phyloP scores from a whole-genome alignment of 2,113 vertebrate genomes.

The Galemys pyrenaicus region DNA sequence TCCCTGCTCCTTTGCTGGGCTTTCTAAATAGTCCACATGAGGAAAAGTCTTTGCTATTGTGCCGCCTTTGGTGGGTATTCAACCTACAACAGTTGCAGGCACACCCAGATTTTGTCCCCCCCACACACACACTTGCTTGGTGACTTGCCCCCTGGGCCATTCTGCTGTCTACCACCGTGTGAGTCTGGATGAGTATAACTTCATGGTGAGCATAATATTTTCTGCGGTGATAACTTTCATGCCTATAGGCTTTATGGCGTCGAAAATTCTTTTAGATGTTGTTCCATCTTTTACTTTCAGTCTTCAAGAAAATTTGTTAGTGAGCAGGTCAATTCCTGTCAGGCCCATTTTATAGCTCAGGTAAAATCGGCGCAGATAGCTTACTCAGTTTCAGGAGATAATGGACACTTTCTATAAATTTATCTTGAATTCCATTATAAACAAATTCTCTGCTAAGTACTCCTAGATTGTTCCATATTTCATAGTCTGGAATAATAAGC shows the following conservation, averaged over 20 bases:
- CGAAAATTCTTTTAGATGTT: background rate
- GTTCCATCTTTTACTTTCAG: background rate
- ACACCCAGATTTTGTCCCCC: background rate
- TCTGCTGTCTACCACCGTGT: background rate
- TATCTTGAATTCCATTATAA: background rate
- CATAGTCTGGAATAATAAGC: background rate
- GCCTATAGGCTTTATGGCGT: background rate
- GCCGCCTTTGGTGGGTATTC: background rate
- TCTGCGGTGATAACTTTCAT: background rate
- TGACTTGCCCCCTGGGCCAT: rapidly evolving
- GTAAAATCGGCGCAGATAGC: background rate
- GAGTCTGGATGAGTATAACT: background rate
- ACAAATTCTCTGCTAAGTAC: background rate
- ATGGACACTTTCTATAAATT: conserved; percentile 4
- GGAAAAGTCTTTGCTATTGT: background rate
- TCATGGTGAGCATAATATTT: background rate
- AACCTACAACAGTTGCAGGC: background rate
- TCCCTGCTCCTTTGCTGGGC: background rate
- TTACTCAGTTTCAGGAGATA: background rate
- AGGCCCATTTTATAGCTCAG: background rate
- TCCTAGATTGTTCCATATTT: background rate
- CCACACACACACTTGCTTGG: background rate
- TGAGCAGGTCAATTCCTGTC: background rate
- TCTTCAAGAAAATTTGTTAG: background rate
- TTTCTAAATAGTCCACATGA: background rate